Percentiles rank a stretch among this genome's conserved stretches.
Evolutionary conservation across 2,113 vertebrate species (phyloP).

Genomic region (Phylloscopus whistleri): DNA sequence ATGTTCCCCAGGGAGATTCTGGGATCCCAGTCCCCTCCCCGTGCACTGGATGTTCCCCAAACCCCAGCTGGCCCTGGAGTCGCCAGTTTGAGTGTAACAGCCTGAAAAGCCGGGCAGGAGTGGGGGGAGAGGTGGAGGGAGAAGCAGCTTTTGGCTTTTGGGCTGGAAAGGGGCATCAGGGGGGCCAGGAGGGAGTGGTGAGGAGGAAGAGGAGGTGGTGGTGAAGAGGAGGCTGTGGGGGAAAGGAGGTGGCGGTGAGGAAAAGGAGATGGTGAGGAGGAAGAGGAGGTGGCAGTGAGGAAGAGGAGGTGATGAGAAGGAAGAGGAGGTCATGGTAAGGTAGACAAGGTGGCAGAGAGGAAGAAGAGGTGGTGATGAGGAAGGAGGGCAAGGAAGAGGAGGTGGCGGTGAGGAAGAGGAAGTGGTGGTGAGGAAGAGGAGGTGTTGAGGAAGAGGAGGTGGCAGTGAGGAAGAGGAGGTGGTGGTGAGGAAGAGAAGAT

Average conservation of each 20-base stretch:
- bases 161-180: fast-evolving
- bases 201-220: too few relatives aligned
- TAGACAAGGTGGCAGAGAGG: fast-evolving
- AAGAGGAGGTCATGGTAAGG: fast-evolving
- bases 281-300: not conserved
- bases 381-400: not conserved
- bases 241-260: not conserved
- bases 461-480: too few relatives aligned
- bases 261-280: fast-evolving
- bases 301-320: not conserved
- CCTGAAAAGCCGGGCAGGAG: fast-evolving
- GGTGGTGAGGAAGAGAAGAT: fast-evolving
- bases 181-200: fast-evolving
- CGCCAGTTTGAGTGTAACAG: not conserved
- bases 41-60: not conserved
- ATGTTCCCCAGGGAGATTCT: too few relatives aligned
- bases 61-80: not conserved
- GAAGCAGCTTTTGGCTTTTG: not conserved
- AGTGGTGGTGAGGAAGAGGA: not conserved
- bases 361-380: too few relatives aligned
- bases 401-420: too few relatives aligned
- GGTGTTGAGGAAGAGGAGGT: not conserved
- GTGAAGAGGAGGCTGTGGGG: not conserved
- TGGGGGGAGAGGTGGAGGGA: not conserved
- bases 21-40: not conserved